These are phyloP conservation scores for Chrysolina oricalcia DNA, from an alignment of 2,888 invertebrate genomes.

Conservation along the genomic window DNA sequence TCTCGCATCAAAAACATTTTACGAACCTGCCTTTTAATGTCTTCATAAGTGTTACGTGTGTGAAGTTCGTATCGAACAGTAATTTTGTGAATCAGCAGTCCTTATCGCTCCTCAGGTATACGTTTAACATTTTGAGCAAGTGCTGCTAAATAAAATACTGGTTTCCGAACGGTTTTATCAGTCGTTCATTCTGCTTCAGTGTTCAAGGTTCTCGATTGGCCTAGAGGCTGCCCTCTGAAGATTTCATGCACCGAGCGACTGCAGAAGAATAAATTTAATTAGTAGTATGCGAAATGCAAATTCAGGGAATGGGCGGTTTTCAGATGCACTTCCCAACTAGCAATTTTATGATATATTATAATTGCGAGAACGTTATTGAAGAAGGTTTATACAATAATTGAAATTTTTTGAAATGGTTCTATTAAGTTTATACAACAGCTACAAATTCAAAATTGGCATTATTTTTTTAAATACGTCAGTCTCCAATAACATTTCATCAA, in stretches of 20 bases:
- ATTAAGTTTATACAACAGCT: too few species aligned
- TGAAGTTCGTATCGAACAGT: constrained; percentile 30
- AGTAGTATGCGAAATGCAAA: neutral
- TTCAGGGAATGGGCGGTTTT: too few species aligned
- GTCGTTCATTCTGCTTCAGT: constrained; percentile 2
- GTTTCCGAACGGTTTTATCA: constrained; percentile 34
- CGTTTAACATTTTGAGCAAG: constrained; percentile 30
- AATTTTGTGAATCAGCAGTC: constrained; percentile 30
- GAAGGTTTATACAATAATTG: too few species aligned
- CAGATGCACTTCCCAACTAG: too few species aligned
- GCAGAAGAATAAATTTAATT: neutral
- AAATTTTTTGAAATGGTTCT: too few species aligned
- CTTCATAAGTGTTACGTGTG: constrained; percentile 33
- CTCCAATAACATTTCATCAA: too few species aligned
- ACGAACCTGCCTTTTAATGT: constrained; percentile 31
- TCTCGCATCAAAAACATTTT: constrained; percentile 30
- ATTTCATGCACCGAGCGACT: neutral
- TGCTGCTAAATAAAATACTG: constrained; percentile 33
- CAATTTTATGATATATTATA: too few species aligned
- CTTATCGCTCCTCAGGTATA: constrained; percentile 31
- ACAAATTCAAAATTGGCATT: too few species aligned
- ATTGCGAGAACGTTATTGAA: too few species aligned
- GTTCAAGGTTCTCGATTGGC: constrained; percentile 21
- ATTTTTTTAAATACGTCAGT: too few species aligned
- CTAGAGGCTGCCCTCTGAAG: neutral